Evolutionary conservation across 1,140 invertebrate species (phyloP), one percentile per base, ranked within the genome.

Genomic region (Calycopis cecrops): DNA sequence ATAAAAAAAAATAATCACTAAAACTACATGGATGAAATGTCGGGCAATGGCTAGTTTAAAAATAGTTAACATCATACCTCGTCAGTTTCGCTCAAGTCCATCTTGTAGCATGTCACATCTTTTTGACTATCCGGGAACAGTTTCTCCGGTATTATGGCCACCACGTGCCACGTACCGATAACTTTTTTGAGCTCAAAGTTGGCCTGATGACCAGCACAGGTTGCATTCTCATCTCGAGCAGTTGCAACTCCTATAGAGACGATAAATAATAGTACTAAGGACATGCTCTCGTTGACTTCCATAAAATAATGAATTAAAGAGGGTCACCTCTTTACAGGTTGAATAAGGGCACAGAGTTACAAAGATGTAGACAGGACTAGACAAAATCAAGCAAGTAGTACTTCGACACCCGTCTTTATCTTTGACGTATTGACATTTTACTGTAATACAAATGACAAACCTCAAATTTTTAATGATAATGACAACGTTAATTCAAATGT

Each of bases 1-100:
- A n/a, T n/a, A n/a, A n/a, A n/a, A n/a, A n/a, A n/a, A n/a, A n/a
- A n/a, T n/a, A n/a, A n/a, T n/a, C n/a, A n/a, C n/a, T n/a, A n/a
- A n/a, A n/a, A n/a, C n/a, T n/a, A n/a, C n/a, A n/a, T n/a, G n/a
- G n/a, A n/a, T n/a, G n/a, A n/a, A n/a, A n/a, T n/a, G n/a, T n/a
- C n/a, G n/a, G n/a, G n/a, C n/a, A n/a, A n/a, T n/a, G n/a, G n/a
- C n/a, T n/a, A n/a, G n/a, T n/a, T n/a, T n/a, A n/a, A n/a, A n/a
- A n/a, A n/a, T n/a, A n/a, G n/a, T n/a, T n/a, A n/a, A n/a, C n/a
- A n/a, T n/a, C 6, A 28, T 67, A 85, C 81, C 77, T 72, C 74
- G 62, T 85, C 81, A 37, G 71, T 80, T 61, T 85, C 81, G 55
- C 77, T 85, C 18, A 85, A 71, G 3, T 82, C 79, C 50, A 83